Evolutionary conservation across 2,113 vertebrate genomes (phyloP), one percentile per base, ranked within the genome.

Genomic region (Melanostigma gelatinosum): DNA sequence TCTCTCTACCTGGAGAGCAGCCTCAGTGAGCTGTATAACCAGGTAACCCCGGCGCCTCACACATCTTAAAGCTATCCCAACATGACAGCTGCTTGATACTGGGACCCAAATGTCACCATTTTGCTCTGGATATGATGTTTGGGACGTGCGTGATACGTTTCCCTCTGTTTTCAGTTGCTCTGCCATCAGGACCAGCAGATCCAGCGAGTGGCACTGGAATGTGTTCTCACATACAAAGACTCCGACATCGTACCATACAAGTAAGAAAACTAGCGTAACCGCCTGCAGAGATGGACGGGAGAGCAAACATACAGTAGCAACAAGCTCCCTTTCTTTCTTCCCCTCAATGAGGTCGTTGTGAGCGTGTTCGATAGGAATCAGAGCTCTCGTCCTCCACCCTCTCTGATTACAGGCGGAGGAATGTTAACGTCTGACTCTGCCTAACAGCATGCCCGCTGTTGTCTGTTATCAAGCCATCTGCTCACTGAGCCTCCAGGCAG

Each of bases 101-200:
- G n/a, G 3, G 2, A 79, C 36, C 36, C 1, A 34, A 34, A 34
- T 63, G 40, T 13, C 34, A 22, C 34, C 6, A 8, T 40, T 70
- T 10, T 24, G 8, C 29, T 36, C 4, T 63, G 22, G 61, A n/a
- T n/a, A n/a, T 42, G 6, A 8, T 32, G 10, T 54, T 69, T 69
- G 16, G 27, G 67, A 20, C 3, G 10, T 36, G 4, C 5, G 13
- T 68, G 11, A 18, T 20, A 1, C 8, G 8, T 38, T 32, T 57
- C 36, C 60, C 29, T 32, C 27, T 77, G 54, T 36, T 66, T 89
- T 57, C 87, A 99, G 98, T 81, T 99, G 71, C 93, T 99, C 70
- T 97, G 95, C 58, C 98, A 99, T 88, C 97, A 97, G 91, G 97
- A 99, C 89, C 97, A 98, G 89, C 94, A 91, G 20, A 97, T 99